Evolutionary conservation across 2,888 invertebrate genomes (phyloP).

Genomic region (Candidula unifasciata): DNA sequence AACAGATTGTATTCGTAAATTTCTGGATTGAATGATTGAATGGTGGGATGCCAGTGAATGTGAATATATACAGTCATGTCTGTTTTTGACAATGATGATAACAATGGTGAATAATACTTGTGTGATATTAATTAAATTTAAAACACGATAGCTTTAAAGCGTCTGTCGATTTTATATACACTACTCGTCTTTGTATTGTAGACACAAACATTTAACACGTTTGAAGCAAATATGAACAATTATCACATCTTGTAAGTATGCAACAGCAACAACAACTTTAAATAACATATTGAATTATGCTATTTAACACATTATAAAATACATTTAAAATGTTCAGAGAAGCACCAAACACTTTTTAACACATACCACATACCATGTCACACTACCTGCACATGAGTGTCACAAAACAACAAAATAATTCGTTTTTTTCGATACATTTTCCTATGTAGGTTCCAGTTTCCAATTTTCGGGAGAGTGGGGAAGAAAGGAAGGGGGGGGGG

Average conservation of each 20-base stretch:
- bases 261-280: not conserved
- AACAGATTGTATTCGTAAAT: not conserved
- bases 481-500: too few species aligned
- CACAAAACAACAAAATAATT: too few species aligned
- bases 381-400: too few species aligned
- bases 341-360: too few species aligned
- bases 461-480: too few species aligned
- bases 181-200: not conserved
- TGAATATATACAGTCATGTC: not conserved
- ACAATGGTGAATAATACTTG: not conserved
- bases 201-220: not conserved
- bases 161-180: not conserved
- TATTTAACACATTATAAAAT: too few species aligned
- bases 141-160: not conserved
- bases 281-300: too few species aligned
- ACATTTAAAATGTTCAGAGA: too few species aligned
- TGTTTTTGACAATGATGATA: not conserved
- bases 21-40: not conserved
- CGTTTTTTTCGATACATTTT: too few species aligned
- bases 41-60: not conserved
- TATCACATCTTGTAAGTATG: slow-evolving; percentile 16
- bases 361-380: too few species aligned
- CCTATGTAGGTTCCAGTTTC: too few species aligned
- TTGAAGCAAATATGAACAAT: not conserved
- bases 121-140: not conserved